Base-by-base conservation (phyloP, 2,113 vertebrate genomes). In the Hydropotes inermis region DNA sequence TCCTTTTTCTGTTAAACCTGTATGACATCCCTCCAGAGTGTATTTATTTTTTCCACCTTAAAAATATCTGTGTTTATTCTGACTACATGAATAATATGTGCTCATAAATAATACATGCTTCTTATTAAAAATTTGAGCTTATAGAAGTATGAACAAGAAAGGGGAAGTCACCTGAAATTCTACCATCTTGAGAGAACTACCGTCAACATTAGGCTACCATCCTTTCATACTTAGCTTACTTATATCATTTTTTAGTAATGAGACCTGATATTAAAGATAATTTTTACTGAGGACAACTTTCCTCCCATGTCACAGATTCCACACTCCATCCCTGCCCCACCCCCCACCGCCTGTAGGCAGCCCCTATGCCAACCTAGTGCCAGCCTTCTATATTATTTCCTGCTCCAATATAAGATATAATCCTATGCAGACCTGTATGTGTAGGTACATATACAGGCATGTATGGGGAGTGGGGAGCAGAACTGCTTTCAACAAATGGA, bases 21-120 rank as follows among this genome's bases (percentile, higher is more conserved):
- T 21, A 14, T 43, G 87, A 91, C 52, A 54, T 36, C 28, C 21
- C 25, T 87, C 88, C 39, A n/a, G 57, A 64, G 67, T n/a, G 16
- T 30, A 33, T 67, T 74, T 85, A 30, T 64, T 81, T 83, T 93
- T 90, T 67, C 28, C 60, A 86, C 28, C 14, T 97, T 92, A 85
- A 96, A 97, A 94, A 96, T 88, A 50, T 27, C 45, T 95, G 82
- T 92, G 13, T n/a, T 94, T 92, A 54, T 55, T 81, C 67, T 91
- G 43, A 82, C 52, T 92, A 45, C 81, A 67, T 87, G 95, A 91
- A 86, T 93, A 87, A 70, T 86, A 87, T 23, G 8, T 93, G 39
- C 89, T 45, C 52, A 60, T 91, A 81, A 95, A 13, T 85, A 85
- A 93, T 54, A 52, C 43, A 39, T 43, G 85, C 36, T 96, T 67